These are phyloP conservation scores for Drosophila biarmipes DNA, from an alignment of 1,140 invertebrate species.

Conservation along the genomic window DNA sequence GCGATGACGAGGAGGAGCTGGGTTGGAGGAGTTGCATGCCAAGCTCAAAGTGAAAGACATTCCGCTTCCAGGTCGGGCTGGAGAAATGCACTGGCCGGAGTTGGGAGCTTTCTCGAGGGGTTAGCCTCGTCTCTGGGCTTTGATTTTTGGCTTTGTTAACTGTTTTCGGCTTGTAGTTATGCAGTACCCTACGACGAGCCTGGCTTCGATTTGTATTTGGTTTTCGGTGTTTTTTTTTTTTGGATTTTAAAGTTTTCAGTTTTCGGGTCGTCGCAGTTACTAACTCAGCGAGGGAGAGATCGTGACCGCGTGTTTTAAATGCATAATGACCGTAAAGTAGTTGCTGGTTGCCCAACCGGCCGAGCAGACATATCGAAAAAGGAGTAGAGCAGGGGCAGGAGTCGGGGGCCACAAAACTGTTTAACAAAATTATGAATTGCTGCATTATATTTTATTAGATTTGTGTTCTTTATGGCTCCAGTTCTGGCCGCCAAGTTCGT, in stretches of 20 bases:
- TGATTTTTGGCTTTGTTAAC: slow-evolving; percentile 44
- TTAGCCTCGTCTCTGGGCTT: slow-evolving; percentile 56
- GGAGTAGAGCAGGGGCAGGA: slow-evolving; percentile 36
- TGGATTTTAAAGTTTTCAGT: slow-evolving; percentile 25
- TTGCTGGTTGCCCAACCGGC: slow-evolving; percentile 64
- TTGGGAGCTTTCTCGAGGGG: slow-evolving; percentile 52
- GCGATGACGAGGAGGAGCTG: slow-evolving; percentile 33
- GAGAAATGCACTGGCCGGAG: slow-evolving; percentile 46
- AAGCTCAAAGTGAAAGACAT: slow-evolving; percentile 74
- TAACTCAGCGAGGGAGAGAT: slow-evolving; percentile 79
- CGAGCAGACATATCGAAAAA: slow-evolving; percentile 71
- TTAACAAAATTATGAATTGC: slow-evolving; percentile 82
- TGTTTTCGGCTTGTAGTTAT: slow-evolving; percentile 46
- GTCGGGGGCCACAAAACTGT: slow-evolving; percentile 47
- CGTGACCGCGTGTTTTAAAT: slow-evolving; percentile 85
- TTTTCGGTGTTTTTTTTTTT: slow-evolving; percentile 30
- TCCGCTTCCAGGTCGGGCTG: slow-evolving; percentile 62
- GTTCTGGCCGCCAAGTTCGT: slow-evolving; percentile 52
- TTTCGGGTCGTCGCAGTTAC: slow-evolving; percentile 71
- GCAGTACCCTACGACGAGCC: slow-evolving; percentile 45
- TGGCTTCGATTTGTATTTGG: slow-evolving; percentile 61
- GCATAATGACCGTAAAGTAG: slow-evolving; percentile 84
- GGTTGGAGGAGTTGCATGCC: slow-evolving; percentile 42
- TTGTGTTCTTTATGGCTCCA: slow-evolving; percentile 65
- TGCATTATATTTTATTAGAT: slow-evolving; percentile 82